A percentile compares a stretch with the other conserved stretches of the same genome.
Conservation (phyloP, 2,888 invertebrate species). For the Tolmerus cingulatus region DNA sequence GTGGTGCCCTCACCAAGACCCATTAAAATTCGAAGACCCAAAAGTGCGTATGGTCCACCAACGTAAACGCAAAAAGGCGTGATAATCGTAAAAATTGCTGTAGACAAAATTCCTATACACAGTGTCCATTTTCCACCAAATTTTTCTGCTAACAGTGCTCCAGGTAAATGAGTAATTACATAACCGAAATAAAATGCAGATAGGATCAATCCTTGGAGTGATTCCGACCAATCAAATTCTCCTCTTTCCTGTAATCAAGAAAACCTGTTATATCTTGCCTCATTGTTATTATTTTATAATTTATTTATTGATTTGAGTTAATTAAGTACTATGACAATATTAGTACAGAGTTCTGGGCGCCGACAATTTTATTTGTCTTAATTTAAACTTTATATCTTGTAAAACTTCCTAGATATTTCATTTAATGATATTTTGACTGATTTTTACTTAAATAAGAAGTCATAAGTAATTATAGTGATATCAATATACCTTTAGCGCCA, state of each 20-base stretch:
- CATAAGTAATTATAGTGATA: no score
- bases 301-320: no score
- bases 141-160: slow-evolving; percentile 79
- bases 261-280: background rate
- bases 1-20: slow-evolving; percentile 88
- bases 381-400: no score
- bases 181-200: slow-evolving; percentile 89
- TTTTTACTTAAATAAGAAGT: no score
- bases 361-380: no score
- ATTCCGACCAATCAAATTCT: slow-evolving; percentile 74
- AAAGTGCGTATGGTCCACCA: slow-evolving; percentile 74
- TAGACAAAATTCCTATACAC: slow-evolving; percentile 81
- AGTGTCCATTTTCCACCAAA: slow-evolving; percentile 88
- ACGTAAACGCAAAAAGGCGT: slow-evolving; percentile 76
- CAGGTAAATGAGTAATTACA: slow-evolving; percentile 82
- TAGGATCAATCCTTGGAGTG: slow-evolving; percentile 78
- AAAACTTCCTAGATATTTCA: no score
- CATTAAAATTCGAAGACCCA: slow-evolving; percentile 77
- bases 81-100: slow-evolving; percentile 81
- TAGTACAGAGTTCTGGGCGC: no score
- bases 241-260: slow-evolving; percentile 12
- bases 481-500: no score
- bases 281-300: background rate
- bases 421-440: no score
- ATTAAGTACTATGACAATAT: no score